Base-by-base conservation (phyloP, 1,140 invertebrate genomes). In the Chionoecetes opilio region DNA sequence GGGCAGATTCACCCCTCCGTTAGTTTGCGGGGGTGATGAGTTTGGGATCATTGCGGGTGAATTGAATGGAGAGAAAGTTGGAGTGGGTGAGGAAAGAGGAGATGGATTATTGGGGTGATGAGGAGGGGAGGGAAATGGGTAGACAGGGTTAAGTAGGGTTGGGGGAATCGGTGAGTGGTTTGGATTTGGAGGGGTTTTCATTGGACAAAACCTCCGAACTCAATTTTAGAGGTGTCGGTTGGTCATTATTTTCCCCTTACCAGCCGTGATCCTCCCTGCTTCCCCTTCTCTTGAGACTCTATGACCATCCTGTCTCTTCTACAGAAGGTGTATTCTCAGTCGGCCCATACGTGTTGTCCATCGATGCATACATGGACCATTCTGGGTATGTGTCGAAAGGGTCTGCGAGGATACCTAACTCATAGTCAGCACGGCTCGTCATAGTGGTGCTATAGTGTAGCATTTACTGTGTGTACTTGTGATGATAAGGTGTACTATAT, bases 161-260 rank as follows among this genome's bases (percentile, higher is more conserved):
- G 89, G 46, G 46, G 53, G 21, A 75, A 29, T 29, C 31, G 53
- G 21, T 75, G 29, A 17, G 63, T n/a, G 41, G 9, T 6, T 90
- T 38, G 86, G 0, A 26, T 29, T 37, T 35, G 86, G 5, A 9
- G 1, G 32, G 46, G n/a, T 17, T 32, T 91, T 32, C 63, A 21
- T 26, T 46, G 89, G 6, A 75, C 29, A 38, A 91, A 91, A 1
- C 89, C 89, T 5, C 89, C 89, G 17, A 53, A 53, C 35, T 75
- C 0, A 17, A 75, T 31, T 21, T 34, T 14, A 8, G 89, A 9
- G 31, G 53, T 63, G 89, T 9, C 9, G 89, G 89, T 9, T 34
- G 53, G 31, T 63, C 29, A 14, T 38, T 63, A 34, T 31, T 26
- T 3, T 32, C 29, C n/a, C 31, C 35, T 34, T n/a, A n/a, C 53